A percentile compares a stretch with the other conserved stretches of the same genome.
These are phyloP conservation scores for Dicyrtomina minuta DNA, from an alignment of 2,888 invertebrate genomes.

Conservation along the genomic window DNA sequence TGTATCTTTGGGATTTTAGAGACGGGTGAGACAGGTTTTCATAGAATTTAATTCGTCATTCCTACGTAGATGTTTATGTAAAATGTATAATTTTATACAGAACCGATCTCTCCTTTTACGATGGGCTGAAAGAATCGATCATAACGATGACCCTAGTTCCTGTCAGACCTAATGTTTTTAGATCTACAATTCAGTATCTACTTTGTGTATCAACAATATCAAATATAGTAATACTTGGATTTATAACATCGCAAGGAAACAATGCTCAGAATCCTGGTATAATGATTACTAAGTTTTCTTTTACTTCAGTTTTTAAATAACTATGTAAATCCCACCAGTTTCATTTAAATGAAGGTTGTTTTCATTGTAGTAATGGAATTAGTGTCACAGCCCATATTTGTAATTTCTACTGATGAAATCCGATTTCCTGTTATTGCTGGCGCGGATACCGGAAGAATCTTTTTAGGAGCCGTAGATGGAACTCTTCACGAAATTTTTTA, in stretches of 20 bases:
- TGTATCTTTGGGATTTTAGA: constrained; percentile 97
- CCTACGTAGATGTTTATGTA: neutral
- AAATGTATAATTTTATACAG: constrained; percentile 58
- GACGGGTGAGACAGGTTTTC: constrained; percentile 66
- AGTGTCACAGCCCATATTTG: constrained; percentile 91
- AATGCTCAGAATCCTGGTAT: constrained; percentile 17
- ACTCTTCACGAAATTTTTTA: constrained; percentile 92
- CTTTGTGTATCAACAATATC: constrained; percentile 90
- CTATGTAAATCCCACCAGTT: no score
- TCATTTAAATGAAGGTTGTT: constrained; percentile 57
- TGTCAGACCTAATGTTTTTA: constrained; percentile 86
- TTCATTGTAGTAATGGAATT: constrained; percentile 71
- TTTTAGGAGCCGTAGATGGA: constrained; percentile 92
- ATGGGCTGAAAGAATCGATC: constrained; percentile 91
- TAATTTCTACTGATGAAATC: constrained; percentile 84
- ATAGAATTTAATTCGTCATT: constrained; percentile 2
- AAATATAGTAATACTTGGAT: constrained; percentile 86
- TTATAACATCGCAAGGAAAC: constrained; percentile 57
- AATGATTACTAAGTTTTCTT: neutral
- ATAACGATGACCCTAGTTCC: constrained; percentile 83
- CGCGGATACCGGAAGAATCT: constrained; percentile 81
- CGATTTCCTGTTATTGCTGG: constrained; percentile 80
- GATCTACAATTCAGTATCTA: constrained; percentile 84
- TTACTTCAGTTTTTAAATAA: no score
- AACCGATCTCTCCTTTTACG: constrained; percentile 92